Base-by-base conservation (phyloP, 1,140 invertebrate species). In the Leptinotarsa defecta region DNA sequence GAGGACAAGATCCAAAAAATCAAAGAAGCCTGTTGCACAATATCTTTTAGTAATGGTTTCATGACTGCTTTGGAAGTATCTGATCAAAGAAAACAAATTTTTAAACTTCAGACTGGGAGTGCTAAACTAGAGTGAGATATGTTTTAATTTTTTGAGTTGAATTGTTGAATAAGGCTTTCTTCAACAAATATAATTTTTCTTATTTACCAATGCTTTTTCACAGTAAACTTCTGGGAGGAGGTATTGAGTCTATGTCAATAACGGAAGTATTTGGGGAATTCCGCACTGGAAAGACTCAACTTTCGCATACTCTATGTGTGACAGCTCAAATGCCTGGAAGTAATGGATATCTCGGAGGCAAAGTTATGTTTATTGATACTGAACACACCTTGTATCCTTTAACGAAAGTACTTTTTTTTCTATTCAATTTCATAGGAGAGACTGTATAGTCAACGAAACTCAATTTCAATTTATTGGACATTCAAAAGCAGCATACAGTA, bases 261-360 rank as follows among this genome's bases (percentile, higher is more conserved):
- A 97, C 95, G 48, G 95, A 96, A 88, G 92, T 94, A 27, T 96
- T 96, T 86, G 95, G 95, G 1, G 95, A 97, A 86, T 96, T 95
- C 84, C 86, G 94, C 63, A 93, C 92, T 48, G 94, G 93, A 17
- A 94, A 94, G 86, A 94, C 93, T 3, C 93, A 94, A 81, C 81
- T 94, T 13, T 92, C 92, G 5, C 93, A 94, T 83, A 94, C 93
- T 13, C 84, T 94, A 0, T 94, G 93, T 85, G 92, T 94, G 2
- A 94, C 93, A 17, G 90, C 91, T 64, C 92, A 95, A 85, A 89
- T 95, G 78, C 92, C 93, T 11, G 89, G 88, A 52, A 82, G 86
- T 0, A 89, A 88, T 78, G 91, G 91, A 49, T 94, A 92, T 84
- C 84, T 89, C 34, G 94, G 94, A 48, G 94, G 94, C 72, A 95